Conservation (phyloP, 30 jellyfish, hydroid and myxozoan species). For the Turritopsis dohrnii region DNA sequence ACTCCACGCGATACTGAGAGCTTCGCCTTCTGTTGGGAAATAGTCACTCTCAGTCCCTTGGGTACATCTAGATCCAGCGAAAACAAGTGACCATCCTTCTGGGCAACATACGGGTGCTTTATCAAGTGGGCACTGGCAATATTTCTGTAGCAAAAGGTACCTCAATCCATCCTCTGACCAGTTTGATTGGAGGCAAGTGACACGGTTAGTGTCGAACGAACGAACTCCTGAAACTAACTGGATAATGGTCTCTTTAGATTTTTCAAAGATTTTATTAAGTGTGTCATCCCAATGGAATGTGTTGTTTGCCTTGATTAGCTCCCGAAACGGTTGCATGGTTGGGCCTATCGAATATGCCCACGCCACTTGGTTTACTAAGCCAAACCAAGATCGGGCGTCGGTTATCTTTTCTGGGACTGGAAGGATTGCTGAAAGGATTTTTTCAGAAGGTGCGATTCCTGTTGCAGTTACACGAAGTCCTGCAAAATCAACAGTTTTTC, state of each 20-base stretch:
- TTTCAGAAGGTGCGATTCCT: constrained; percentile 4
- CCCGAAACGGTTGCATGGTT: constrained; percentile 1
- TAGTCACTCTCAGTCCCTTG: not conserved
- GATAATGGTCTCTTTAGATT: no score
- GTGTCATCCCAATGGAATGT: not conserved
- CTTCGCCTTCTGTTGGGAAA: constrained; percentile 4
- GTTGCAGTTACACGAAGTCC: constrained; percentile 6
- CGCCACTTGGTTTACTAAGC: not conserved
- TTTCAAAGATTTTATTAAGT: no score
- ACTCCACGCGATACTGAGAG: not conserved
- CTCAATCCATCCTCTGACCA: not conserved
- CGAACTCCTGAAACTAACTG: no score
- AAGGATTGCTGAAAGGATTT: not conserved
- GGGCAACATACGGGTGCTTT: constrained; percentile 8
- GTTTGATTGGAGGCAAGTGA: not conserved
- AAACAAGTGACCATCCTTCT: constrained; percentile 5
- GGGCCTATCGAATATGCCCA: constrained; percentile 3
- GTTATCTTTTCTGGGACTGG: not conserved
- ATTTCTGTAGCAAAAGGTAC: not conserved
- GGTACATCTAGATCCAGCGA: not conserved
- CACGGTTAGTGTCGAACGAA: not conserved
- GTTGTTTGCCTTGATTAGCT: not conserved
- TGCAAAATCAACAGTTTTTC: not conserved
- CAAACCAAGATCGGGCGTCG: not conserved
- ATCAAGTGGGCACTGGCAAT: constrained; percentile 3